Evolutionary conservation across 1,140 invertebrate species (phyloP).

Genomic region (Drosophila sulfurigaster): DNA sequence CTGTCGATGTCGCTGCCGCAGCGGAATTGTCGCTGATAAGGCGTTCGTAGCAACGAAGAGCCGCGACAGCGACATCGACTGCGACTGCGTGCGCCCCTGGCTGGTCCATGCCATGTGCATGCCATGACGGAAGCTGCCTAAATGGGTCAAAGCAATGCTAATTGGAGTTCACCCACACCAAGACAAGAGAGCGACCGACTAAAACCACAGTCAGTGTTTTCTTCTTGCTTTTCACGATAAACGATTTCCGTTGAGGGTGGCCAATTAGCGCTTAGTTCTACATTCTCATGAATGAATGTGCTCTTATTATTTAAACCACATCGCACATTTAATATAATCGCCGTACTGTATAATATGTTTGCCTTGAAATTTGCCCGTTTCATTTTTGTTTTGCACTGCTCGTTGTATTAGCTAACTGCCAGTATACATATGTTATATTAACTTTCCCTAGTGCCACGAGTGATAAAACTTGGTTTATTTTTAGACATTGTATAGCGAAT

Average conservation of each 20-base stretch:
- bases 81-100: conserved; percentile 63
- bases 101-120: conserved; percentile 45
- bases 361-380: conserved; percentile 59
- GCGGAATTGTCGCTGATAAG: conserved; percentile 71
- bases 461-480: conserved; percentile 41
- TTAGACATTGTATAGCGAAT: conserved; percentile 34
- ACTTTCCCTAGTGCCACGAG: conserved; percentile 49
- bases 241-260: conserved; percentile 63
- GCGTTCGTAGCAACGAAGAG: conserved; percentile 16
- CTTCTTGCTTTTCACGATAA: conserved; percentile 61
- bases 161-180: conserved; percentile 76
- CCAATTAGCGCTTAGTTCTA: conserved; percentile 65
- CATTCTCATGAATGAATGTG: conserved; percentile 60
- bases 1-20: conserved; percentile 27
- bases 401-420: conserved; percentile 4
- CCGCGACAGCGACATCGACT: conserved; percentile 1
- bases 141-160: conserved; percentile 81
- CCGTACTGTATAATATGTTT: conserved; percentile 5
- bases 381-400: conserved; percentile 4
- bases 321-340: conserved; percentile 43
- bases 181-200: conserved; percentile 19
- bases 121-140: conserved; percentile 70
- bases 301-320: conserved; percentile 48
- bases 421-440: background rate
- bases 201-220: conserved; percentile 38